A percentile compares a stretch with the other conserved stretches of the same genome.
Conservation (phyloP, 2,888 invertebrate species). For the Lasioglossum marginatum region DNA sequence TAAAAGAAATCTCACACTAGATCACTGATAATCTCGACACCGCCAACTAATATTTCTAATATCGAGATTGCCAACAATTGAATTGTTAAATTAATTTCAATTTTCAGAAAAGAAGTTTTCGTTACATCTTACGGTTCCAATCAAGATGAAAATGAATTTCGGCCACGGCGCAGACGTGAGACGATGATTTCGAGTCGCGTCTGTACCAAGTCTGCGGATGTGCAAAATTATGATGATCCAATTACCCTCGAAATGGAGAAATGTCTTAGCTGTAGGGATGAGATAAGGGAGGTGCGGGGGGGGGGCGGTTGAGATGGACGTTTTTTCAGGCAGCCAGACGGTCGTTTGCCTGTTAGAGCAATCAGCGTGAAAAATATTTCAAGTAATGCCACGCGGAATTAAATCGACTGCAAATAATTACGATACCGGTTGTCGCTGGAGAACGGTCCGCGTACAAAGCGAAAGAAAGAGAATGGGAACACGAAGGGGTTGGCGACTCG, state of each 20-base stretch:
- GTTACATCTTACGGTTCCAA: neutral
- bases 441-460: neutral
- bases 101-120: neutral
- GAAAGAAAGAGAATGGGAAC: neutral
- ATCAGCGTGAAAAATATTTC: constrained; percentile 61
- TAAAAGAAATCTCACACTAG: too few species aligned
- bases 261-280: constrained; percentile 14
- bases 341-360: constrained; percentile 42
- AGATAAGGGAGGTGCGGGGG: neutral
- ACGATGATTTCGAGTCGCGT: neutral
- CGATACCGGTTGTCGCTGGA: constrained; percentile 41
- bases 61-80: too few species aligned
- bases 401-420: constrained; percentile 68
- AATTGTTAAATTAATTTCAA: too few species aligned
- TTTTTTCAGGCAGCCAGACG: constrained; percentile 19
- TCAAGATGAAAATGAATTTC: neutral
- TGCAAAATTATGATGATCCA: constrained; percentile 56
- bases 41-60: too few species aligned
- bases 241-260: constrained; percentile 51
- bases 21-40: too few species aligned
- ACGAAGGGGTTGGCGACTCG: neutral
- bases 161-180: neutral
- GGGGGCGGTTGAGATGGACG: neutral
- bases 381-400: constrained; percentile 59
- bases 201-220: neutral